Evolutionary conservation across 2,113 vertebrate species (phyloP), one percentile per base, ranked within the genome.

Genomic region (Lycaon pictus): DNA sequence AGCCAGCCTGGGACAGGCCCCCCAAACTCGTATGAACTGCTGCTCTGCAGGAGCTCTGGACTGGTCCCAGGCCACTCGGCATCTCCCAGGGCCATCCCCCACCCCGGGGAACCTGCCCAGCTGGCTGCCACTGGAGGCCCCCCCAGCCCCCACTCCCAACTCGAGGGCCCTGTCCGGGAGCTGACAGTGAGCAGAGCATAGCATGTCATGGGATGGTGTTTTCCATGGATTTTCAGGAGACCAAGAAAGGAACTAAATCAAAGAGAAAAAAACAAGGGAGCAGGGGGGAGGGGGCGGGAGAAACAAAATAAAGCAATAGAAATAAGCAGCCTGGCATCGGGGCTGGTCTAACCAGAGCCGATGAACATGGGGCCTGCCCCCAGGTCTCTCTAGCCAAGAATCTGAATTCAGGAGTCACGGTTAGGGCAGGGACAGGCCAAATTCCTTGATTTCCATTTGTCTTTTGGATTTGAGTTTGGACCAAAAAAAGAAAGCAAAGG

Each of bases 201-300:
- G 98, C 98, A 81, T 97, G 98, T 98, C 98, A 98, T 98, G 98
- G 97, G 98, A 98, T 98, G 98, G 97, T 97, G 98, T 98, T 98
- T 98, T 98, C 98, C 98, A 98, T 98, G 98, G 98, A 98, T 98
- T 98, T 98, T 98, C 97, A 97, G 96, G 97, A 97, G 98, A 96
- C 88, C 97, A 96, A 95, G 82, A 96, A 95, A 95, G 93, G 97
- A 98, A 97, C 63, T 37, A 97, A 97, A 97, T 88, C 90, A 94
- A 97, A 95, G 58, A 95, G 93, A 56, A 82, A 92, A 92, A 97
- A 97, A 97, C 71, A 13, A 85, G 76, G 65, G 29, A 62, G 79
- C 5, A 22, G 53, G 60, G 16, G 43, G n/a, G 71, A 37, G 19
- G 27, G 56, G 27, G 25, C 43, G 0, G 63, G 96, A 96, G 87